Evolutionary conservation across 1,140 invertebrate species (phyloP).

Genomic region (Pseudomyrmex gracilis): DNA sequence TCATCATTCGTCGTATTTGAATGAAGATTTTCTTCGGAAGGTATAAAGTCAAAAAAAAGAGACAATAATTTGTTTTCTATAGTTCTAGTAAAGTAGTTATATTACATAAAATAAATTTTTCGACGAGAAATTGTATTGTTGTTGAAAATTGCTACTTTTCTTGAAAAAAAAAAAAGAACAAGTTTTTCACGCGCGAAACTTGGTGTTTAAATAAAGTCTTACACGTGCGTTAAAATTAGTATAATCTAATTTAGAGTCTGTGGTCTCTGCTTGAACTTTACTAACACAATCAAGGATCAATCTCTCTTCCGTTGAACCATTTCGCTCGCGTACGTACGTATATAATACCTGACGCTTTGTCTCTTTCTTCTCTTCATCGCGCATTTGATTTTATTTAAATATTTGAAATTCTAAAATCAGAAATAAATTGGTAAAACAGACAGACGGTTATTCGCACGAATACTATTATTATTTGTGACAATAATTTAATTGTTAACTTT

Average conservation of each 20-base stretch:
- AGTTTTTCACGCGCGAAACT: not conserved
- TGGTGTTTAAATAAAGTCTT: constrained; percentile 29
- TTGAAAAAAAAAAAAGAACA: not conserved
- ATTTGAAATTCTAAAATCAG: not conserved
- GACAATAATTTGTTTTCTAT: too few relatives aligned
- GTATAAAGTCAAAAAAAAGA: too few relatives aligned
- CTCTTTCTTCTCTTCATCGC: constrained; percentile 4
- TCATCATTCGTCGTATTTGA: too few relatives aligned
- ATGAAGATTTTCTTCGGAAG: too few relatives aligned
- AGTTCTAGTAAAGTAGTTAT: too few relatives aligned
- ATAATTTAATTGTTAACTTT: not conserved
- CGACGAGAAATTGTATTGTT: not conserved
- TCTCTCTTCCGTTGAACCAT: constrained; percentile 37
- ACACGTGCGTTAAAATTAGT: constrained; percentile 52
- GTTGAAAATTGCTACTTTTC: not conserved
- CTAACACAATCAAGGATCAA: constrained; percentile 30
- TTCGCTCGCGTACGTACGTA: constrained; percentile 4
- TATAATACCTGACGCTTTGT: constrained; percentile 10
- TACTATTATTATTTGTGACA: not conserved
- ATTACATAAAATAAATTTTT: too few relatives aligned
- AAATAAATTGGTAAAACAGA: not conserved
- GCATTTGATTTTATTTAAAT: constrained; percentile 3
- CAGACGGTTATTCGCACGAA: not conserved
- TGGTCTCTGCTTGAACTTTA: constrained; percentile 29
- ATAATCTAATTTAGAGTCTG: constrained; percentile 9